phyloP scores from a whole-genome alignment of 2,113 vertebrate species.

The Pithys albifrons region DNA sequence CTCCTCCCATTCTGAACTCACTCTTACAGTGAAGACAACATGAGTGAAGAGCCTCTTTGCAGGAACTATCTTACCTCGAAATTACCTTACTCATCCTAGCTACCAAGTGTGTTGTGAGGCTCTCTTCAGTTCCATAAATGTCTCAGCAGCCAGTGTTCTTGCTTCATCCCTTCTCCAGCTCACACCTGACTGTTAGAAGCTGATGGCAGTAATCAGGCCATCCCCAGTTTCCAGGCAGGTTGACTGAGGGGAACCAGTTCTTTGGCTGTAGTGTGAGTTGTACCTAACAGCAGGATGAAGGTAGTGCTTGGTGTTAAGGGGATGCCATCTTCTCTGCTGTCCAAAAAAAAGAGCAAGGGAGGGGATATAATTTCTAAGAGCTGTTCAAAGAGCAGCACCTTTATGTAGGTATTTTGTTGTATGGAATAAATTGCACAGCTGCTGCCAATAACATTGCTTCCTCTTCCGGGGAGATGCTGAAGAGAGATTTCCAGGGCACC shows the following conservation, averaged over 20 bases:
- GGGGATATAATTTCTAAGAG: neutral
- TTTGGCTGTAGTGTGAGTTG: neutral
- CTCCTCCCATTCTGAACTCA: neutral
- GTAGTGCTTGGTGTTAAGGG: neutral
- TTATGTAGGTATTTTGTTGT: neutral
- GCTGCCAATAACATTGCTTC: neutral
- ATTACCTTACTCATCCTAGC: neutral
- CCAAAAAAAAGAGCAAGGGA: neutral
- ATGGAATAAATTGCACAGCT: neutral
- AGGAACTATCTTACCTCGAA: neutral
- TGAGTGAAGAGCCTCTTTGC: neutral
- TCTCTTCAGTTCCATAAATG: neutral
- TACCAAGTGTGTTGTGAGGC: neutral
- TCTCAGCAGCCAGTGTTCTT: neutral
- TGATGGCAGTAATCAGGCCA: neutral
- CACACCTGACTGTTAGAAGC: neutral
- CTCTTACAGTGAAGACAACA: neutral
- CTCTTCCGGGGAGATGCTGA: neutral
- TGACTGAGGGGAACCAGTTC: fast-evolving
- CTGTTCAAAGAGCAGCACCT: neutral
- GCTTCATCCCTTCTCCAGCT: neutral
- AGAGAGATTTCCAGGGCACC: neutral
- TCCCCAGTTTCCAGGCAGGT: neutral
- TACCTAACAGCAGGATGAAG: neutral
- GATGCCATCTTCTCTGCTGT: neutral